Evolutionary conservation across 1,140 invertebrate genomes (phyloP).

Genomic region (Drosophila guanche): DNA sequence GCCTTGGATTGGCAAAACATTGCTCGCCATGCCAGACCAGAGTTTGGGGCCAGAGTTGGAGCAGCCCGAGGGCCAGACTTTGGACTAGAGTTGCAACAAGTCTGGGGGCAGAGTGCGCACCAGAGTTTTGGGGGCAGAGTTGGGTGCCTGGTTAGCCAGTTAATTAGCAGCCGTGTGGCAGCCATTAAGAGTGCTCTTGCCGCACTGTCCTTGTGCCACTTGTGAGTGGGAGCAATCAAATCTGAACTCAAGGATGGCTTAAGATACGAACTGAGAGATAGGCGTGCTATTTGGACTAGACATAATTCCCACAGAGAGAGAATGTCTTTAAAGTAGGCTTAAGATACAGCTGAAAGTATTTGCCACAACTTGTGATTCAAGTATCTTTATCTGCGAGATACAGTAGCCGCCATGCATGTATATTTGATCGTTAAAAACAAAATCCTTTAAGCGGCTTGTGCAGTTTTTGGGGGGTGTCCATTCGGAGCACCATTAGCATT

Average conservation of each 20-base stretch:
- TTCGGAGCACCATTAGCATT: slow-evolving; percentile 42
- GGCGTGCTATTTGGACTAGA: no score
- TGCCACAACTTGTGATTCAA: no score
- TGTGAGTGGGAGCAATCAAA: slow-evolving; percentile 54
- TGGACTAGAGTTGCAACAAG: no score
- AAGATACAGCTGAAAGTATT: no score
- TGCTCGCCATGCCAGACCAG: slow-evolving; percentile 41
- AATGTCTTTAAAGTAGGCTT: no score
- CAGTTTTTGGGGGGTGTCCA: not conserved
- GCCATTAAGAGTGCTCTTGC: slow-evolving; percentile 9
- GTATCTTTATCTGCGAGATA: no score
- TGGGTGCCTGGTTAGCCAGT: slow-evolving; percentile 64
- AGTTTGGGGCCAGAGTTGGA: no score
- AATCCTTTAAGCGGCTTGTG: slow-evolving; percentile 44
- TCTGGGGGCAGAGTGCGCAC: slow-evolving; percentile 17
- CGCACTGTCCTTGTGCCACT: slow-evolving; percentile 69
- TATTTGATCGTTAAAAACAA: slow-evolving; percentile 14
- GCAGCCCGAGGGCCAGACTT: no score
- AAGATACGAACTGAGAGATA: no score
- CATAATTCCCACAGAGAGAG: no score
- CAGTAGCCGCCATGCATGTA: slow-evolving; percentile 13
- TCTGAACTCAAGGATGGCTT: slow-evolving; percentile 45
- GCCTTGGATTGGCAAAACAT: slow-evolving; percentile 44
- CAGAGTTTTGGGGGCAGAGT: slow-evolving; percentile 17
- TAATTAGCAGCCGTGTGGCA: slow-evolving; percentile 66